A percentile compares a stretch with the other conserved stretches of the same genome.
These are phyloP conservation scores for Ichneumoninae sp. DNA, from an alignment of 2,888 invertebrate genomes.

Conservation along the genomic window DNA sequence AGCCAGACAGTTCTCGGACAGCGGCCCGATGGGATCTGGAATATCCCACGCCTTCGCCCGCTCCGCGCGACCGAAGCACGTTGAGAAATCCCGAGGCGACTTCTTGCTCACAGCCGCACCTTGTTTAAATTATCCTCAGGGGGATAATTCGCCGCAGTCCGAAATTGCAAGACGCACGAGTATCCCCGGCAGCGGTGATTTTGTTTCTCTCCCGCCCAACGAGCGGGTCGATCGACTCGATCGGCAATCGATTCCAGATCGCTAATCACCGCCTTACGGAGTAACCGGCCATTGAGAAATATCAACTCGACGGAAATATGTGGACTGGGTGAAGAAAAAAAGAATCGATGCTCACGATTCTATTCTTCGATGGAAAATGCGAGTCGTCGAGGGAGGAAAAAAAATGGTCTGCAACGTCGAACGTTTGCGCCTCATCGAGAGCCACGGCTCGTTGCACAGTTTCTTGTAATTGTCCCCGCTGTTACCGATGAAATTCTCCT, in stretches of 20 bases:
- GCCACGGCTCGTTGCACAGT: background rate
- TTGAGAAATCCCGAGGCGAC: slow-evolving; percentile 54
- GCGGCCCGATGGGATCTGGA: slow-evolving; percentile 11
- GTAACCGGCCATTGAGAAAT: slow-evolving; percentile 24
- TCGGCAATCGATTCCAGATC: slow-evolving; percentile 12
- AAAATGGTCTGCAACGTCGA: background rate
- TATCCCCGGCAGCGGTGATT: background rate
- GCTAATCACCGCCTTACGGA: slow-evolving; percentile 22
- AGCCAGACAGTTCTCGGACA: slow-evolving; percentile 26
- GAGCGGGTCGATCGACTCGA: background rate
- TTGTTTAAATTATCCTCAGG: slow-evolving; percentile 46
- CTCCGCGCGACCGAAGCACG: slow-evolving; percentile 4
- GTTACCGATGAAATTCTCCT: slow-evolving; percentile 45
- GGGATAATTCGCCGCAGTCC: slow-evolving; percentile 34
- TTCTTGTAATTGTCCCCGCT: slow-evolving; percentile 19
- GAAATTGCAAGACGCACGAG: slow-evolving; percentile 30
- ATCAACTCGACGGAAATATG: slow-evolving; percentile 4
- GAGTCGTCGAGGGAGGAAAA: background rate
- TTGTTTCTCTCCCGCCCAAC: background rate
- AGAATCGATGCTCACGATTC: background rate
- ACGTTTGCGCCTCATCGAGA: slow-evolving; percentile 5
- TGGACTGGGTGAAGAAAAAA: background rate
- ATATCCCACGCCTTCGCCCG: slow-evolving; percentile 49
- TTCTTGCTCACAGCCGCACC: slow-evolving; percentile 47
- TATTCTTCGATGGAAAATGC: background rate